Evolutionary conservation across 1,140 invertebrate species (phyloP).

Genomic region (Trichomalopsis sarcophagae): DNA sequence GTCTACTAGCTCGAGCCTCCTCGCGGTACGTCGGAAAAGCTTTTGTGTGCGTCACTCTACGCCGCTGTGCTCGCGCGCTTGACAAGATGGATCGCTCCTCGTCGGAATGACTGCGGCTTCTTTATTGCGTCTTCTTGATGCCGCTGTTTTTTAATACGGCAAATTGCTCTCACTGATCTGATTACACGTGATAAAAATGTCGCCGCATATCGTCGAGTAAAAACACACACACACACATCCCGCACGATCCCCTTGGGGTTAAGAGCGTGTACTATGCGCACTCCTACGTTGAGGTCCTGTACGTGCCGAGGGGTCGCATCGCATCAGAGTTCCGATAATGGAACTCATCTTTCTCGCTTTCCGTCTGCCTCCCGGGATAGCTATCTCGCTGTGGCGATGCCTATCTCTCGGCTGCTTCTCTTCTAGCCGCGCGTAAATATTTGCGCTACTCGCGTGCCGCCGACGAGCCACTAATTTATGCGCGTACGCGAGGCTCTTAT

Average conservation of each 20-base stretch:
- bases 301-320: neutral
- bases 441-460: slow-evolving; percentile 22
- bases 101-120: no score
- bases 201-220: no score
- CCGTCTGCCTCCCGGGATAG: neutral
- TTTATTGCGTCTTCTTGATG: no score
- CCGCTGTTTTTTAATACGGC: no score
- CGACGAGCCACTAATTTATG: neutral
- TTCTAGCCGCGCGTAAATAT: slow-evolving; percentile 39
- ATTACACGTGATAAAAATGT: no score
- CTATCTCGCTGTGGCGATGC: neutral
- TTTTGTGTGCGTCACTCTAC: neutral
- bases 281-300: no score
- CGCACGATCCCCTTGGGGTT: no score
- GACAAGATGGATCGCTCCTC: neutral
- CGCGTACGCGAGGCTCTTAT: neutral
- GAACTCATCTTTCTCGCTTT: slow-evolving; percentile 12
- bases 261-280: no score
- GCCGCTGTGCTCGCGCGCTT: no score
- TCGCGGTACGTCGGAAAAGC: neutral
- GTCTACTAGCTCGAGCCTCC: no score
- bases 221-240: no score
- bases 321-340: neutral
- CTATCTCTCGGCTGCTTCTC: neutral
- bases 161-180: no score